Conservation (phyloP, 2,113 vertebrate genomes). For the Gavialis gangeticus region DNA sequence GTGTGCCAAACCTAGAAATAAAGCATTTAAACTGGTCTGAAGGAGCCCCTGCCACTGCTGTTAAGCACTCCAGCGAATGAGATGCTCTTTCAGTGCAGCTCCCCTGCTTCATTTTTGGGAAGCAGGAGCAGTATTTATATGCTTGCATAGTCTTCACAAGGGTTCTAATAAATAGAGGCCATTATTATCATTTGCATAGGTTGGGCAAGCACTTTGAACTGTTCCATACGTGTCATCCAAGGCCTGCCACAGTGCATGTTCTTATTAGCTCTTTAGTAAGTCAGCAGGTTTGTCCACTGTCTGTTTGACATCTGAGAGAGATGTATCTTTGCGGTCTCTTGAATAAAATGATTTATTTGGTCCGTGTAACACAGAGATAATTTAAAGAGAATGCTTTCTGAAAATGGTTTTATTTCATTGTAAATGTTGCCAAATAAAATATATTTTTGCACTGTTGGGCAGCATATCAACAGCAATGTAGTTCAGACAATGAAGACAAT, state of each 20-base stretch:
- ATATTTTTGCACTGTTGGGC: slow-evolving; percentile 48
- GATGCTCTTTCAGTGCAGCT: no score
- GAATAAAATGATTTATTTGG: slow-evolving; percentile 60
- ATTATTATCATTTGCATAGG: not conserved
- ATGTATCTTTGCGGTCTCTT: slow-evolving; percentile 4
- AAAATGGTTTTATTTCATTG: slow-evolving; percentile 64
- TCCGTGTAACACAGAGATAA: slow-evolving; percentile 45
- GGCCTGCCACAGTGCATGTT: not conserved
- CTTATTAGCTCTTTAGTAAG: slow-evolving; percentile 24
- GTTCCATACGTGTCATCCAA: not conserved
- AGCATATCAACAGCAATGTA: slow-evolving; percentile 30
- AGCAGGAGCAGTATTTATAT: no score
- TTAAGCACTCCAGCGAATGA: no score
- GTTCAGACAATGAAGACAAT: slow-evolving; percentile 53
- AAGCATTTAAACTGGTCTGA: no score
- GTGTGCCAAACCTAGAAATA: no score
- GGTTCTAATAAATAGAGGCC: no score
- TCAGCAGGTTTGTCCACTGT: not conserved
- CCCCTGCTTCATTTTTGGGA: no score
- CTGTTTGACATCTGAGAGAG: slow-evolving; percentile 46
- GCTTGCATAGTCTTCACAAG: not conserved
- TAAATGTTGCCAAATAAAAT: slow-evolving; percentile 58
- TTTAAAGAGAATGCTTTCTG: slow-evolving; percentile 69
- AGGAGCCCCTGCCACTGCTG: no score
- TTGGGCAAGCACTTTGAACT: not conserved